Percentiles rank a stretch among this genome's conserved stretches.
phyloP scores from a whole-genome alignment of 2,797 vertebrate genomes.

The Anas bernieri region DNA sequence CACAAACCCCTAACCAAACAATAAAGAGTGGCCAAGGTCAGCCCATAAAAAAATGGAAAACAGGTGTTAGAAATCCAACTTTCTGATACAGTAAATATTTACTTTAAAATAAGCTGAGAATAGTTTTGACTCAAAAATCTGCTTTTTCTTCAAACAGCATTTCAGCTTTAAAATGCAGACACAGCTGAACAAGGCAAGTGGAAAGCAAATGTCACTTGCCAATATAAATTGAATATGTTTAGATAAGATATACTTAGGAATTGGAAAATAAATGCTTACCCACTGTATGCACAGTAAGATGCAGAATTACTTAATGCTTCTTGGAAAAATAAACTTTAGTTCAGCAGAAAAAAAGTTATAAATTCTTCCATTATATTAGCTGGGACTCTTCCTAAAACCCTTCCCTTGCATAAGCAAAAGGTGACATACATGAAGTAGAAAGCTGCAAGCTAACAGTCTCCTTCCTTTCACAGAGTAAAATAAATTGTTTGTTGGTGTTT shows the following conservation, averaged over 20 bases:
- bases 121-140: not conserved
- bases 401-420: not conserved
- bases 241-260: not conserved
- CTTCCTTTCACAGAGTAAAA: not conserved
- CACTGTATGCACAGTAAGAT: not conserved
- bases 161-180: slow-evolving; percentile 16
- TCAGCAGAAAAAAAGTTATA: not conserved
- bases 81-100: not conserved
- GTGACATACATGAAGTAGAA: not conserved
- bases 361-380: not conserved
- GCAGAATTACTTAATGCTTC: not conserved
- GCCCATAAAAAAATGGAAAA: not conserved
- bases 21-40: not conserved
- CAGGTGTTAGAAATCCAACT: not conserved
- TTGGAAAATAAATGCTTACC: slow-evolving; percentile 13
- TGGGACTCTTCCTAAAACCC: not conserved
- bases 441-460: not conserved
- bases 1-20: not conserved
- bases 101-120: not conserved
- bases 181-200: not conserved
- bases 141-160: not conserved
- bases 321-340: not conserved
- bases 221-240: not conserved
- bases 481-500: not conserved
- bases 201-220: slow-evolving; percentile 2